A percentile compares a stretch with the other conserved stretches of the same genome.
phyloP scores from a whole-genome alignment of 1,140 invertebrate genomes.

The Kradibia gibbosae region DNA sequence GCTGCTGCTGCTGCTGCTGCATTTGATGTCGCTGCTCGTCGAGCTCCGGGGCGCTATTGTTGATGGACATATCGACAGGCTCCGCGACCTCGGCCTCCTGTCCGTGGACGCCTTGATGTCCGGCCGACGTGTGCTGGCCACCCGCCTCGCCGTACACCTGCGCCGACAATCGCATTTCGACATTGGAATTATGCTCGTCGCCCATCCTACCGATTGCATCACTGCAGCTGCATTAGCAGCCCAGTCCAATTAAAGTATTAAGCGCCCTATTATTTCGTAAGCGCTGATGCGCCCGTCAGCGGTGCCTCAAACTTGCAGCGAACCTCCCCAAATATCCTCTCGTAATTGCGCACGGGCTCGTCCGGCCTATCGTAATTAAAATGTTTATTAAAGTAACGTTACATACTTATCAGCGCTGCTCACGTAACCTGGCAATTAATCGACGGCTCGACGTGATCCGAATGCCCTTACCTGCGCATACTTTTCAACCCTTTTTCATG shows the following conservation, averaged over 20 bases:
- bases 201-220: too few relatives aligned
- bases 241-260: neutral
- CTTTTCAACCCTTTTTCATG: too few relatives aligned
- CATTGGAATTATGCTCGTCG: slow-evolving; percentile 9
- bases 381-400: too few relatives aligned
- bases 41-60: slow-evolving; percentile 51
- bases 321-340: too few relatives aligned
- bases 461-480: too few relatives aligned
- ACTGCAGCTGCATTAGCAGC: too few relatives aligned
- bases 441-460: too few relatives aligned
- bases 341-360: too few relatives aligned
- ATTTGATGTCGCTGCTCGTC: slow-evolving; percentile 51
- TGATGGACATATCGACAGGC: slow-evolving; percentile 61
- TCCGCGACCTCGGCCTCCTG: slow-evolving; percentile 49
- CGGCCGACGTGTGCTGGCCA: neutral
- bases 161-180: slow-evolving; percentile 17
- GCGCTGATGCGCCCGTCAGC: too few relatives aligned
- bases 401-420: neutral
- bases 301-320: too few relatives aligned
- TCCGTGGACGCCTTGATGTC: slow-evolving; percentile 30
- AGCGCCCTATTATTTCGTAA: neutral
- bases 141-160: slow-evolving; percentile 41
- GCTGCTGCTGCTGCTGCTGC: slow-evolving; percentile 50
- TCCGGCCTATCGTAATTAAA: too few relatives aligned
- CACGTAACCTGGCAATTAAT: neutral